Base-by-base conservation (phyloP, 1,140 invertebrate genomes). In the Whitmania pigra region DNA sequence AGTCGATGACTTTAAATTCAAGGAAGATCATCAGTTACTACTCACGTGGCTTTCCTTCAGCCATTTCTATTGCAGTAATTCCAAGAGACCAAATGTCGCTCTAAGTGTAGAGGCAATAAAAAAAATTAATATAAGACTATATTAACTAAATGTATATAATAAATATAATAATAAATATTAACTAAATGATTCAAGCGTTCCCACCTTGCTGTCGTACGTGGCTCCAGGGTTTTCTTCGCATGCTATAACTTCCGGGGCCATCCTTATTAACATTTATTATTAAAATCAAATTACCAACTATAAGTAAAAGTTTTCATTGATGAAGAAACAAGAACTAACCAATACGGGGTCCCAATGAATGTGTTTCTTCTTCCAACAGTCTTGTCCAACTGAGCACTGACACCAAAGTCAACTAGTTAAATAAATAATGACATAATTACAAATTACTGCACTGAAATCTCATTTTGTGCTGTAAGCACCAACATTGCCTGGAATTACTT, bases 141-240 rank as follows among this genome's bases (percentile, higher is more conserved):
- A 49, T 49, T 15, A 49, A 49, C 5, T 17, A 11, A 36, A 36
- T 6, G 31, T 3, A 36, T 36, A n/a, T 36, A 36, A 36, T 36
- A 3, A 36, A 36, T 36, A 36, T n/a, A 36, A 36, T 36, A 36
- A 36, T 36, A 36, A 36, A 36, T 36, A 36, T 36, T 36, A 36
- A 36, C 2, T 36, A 36, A 36, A 3, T 36, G 2, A 36, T 36
- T 36, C 31, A 36, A 36, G 31, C 31, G 6, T 15, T 17, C 43
- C 43, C 15, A 60, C 55, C 36, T 53, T 29, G 63, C 20, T 97
- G 82, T 99, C 97, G 81, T 99, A 99, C 57, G 96, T 99, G 43
- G 96, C 95, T 81, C 99, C 95, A 55, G 95, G 93, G 85, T 99
- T 99, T 84, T 99, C 94, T 85, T 99, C 97, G 84, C 97, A 99